A percentile compares a stretch with the other conserved stretches of the same genome.
Conservation (phyloP, 1,140 invertebrate genomes). For the Heliconius congener region DNA sequence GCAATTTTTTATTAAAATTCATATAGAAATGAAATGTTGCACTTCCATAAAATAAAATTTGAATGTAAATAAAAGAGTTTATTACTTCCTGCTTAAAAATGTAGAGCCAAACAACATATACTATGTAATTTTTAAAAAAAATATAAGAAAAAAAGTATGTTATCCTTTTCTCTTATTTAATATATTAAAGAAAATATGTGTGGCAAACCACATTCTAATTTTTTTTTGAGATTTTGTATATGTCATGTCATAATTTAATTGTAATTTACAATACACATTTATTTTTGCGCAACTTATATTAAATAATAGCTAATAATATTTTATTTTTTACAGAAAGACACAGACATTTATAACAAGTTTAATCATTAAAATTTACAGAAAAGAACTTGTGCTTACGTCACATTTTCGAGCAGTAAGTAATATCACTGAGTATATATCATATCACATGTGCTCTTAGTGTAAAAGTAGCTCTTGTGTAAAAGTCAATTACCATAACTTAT, state of each 20-base stretch:
- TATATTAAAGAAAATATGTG: too few relatives aligned
- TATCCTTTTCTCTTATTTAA: background rate
- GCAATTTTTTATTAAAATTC: background rate
- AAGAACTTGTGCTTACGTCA: background rate
- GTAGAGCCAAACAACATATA: background rate
- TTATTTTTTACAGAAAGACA: background rate
- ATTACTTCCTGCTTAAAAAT: slow-evolving; percentile 2
- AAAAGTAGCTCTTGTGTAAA: background rate
- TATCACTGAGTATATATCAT: slow-evolving; percentile 31
- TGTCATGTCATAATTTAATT: background rate
- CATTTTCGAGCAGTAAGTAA: slow-evolving; percentile 34
- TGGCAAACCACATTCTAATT: too few relatives aligned
- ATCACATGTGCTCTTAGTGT: background rate
- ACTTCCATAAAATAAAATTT: background rate
- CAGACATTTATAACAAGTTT: background rate
- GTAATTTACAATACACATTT: background rate
- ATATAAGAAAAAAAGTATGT: background rate
- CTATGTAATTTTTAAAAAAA: background rate
- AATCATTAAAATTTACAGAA: too few relatives aligned
- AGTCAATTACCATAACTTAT: background rate
- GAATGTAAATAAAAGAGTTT: background rate
- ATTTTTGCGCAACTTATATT: background rate
- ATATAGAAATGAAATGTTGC: background rate
- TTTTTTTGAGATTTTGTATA: background rate
- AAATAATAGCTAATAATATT: slow-evolving; percentile 3